A percentile compares a stretch with the other conserved stretches of the same genome.
These are phyloP conservation scores for Pocillopora grandis DNA, from an alignment of 92 coral and sea anemone species.

Conservation along the genomic window DNA sequence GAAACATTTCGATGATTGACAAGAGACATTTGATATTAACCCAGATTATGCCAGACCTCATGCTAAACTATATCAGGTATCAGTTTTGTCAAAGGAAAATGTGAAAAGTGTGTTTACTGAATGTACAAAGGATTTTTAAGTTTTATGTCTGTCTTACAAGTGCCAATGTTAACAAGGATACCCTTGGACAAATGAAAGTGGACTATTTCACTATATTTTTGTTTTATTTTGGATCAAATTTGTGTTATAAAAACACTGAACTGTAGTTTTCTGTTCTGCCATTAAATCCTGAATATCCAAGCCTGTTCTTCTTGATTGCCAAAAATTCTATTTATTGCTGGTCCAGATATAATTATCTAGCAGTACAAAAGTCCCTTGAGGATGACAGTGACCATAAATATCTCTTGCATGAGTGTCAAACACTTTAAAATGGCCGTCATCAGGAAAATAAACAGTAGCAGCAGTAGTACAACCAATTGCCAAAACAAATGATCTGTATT, in stretches of 20 bases:
- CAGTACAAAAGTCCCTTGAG: too few species aligned
- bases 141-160: not conserved
- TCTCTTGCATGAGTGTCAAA: too few species aligned
- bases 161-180: not conserved
- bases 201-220: not conserved
- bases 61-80: not conserved
- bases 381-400: too few species aligned
- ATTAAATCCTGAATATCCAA: conserved; percentile 13
- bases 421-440: too few species aligned
- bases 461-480: too few species aligned
- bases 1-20: conserved; percentile 6
- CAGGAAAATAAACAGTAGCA: too few species aligned
- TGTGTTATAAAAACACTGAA: conserved; percentile 1
- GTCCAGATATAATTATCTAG: too few species aligned
- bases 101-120: conserved; percentile 13
- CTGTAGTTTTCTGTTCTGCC: not conserved
- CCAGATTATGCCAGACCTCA: too few species aligned
- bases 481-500: too few species aligned
- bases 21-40: conserved; percentile 1
- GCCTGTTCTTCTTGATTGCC: not conserved
- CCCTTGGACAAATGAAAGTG: not conserved
- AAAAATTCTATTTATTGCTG: too few species aligned
- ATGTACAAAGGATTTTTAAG: conserved; percentile 10
- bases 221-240: too few species aligned
- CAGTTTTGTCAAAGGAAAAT: conserved; percentile 11